Evolutionary conservation across 37 sponge, comb jelly and placozoan species (phyloP).

Genomic region (Mnemiopsis leidyi): DNA sequence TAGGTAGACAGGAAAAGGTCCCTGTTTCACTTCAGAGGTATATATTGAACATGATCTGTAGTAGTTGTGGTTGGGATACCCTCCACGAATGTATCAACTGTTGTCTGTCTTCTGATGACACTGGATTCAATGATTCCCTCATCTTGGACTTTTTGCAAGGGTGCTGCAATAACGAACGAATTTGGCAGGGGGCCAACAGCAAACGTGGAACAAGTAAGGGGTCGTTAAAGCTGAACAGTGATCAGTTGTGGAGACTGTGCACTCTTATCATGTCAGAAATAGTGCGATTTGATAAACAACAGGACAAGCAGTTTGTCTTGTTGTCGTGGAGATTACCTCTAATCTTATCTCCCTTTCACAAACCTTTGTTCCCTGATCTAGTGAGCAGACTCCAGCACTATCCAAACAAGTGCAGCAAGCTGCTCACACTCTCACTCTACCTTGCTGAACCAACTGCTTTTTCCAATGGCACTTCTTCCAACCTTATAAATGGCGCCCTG

Average conservation of each 20-base stretch:
- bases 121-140: conserved; percentile 13
- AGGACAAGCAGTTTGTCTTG: conserved; percentile 18
- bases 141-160: conserved; percentile 48
- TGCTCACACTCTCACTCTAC: conserved; percentile 22
- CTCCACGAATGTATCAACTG: conserved; percentile 12
- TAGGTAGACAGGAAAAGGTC: background rate
- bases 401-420: conserved; percentile 8
- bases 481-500: background rate
- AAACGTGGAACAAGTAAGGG: conserved; percentile 35
- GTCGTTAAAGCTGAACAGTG: background rate
- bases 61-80: conserved; percentile 65
- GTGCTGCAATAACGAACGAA: conserved; percentile 55
- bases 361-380: background rate
- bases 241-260: conserved; percentile 31
- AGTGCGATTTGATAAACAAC: background rate
- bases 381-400: background rate
- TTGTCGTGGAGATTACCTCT: conserved; percentile 50
- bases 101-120: background rate
- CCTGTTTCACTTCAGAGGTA: conserved; percentile 59
- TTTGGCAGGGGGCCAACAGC: conserved; percentile 66
- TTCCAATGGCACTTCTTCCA: background rate
- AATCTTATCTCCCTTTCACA: conserved; percentile 40
- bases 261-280: background rate
- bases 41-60: conserved; percentile 11
- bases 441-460: conserved; percentile 50